These are phyloP conservation scores for Uropetala carovei DNA, from an alignment of 2,888 invertebrate species.

Conservation along the genomic window DNA sequence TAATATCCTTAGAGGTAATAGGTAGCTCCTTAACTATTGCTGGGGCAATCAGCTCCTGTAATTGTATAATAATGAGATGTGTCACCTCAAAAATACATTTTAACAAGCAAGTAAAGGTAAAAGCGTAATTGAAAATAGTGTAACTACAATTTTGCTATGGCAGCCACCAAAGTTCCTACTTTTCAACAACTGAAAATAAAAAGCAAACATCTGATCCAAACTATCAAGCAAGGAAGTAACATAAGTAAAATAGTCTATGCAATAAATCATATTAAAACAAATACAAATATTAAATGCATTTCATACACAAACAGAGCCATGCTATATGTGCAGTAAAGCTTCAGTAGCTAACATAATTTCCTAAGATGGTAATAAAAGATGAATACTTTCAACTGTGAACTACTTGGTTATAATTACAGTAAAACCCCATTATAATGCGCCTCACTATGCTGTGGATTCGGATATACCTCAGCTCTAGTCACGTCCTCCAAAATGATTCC, in stretches of 20 bases:
- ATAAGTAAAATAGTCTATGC: neutral
- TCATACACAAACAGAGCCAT: neutral
- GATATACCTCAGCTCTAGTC: no score
- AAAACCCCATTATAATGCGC: no score
- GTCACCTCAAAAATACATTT: neutral
- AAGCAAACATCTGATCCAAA: neutral
- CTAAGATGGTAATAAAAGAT: neutral
- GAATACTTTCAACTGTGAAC: neutral
- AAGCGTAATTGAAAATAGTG: neutral
- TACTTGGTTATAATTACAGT: constrained; percentile 9
- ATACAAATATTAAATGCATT: neutral
- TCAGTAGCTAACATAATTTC: neutral
- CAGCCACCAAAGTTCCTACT: neutral
- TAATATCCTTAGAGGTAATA: constrained; percentile 66
- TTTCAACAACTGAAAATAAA: neutral
- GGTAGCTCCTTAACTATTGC: constrained; percentile 73
- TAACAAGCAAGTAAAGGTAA: neutral
- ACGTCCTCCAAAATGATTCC: no score
- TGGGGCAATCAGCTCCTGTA: constrained; percentile 78
- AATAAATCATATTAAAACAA: neutral
- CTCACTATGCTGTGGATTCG: no score
- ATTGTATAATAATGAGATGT: constrained; percentile 67
- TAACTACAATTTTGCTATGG: neutral
- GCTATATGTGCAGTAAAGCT: neutral
- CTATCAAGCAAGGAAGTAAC: neutral